phyloP scores from a whole-genome alignment of 2,113 vertebrate genomes.

The Strigops habroptila region DNA sequence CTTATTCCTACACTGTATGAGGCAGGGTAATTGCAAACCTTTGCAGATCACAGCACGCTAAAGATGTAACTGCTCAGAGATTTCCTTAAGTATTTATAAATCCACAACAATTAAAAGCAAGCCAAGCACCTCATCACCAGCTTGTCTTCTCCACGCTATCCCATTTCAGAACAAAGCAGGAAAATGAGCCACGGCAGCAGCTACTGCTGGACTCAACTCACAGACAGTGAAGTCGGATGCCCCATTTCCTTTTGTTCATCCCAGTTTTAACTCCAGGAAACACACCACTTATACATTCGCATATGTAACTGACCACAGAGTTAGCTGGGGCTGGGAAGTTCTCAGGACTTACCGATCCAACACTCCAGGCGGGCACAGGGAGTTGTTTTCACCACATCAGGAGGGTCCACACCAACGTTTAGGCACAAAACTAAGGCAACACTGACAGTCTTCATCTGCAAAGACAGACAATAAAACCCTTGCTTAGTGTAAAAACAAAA shows the following conservation, averaged over 20 bases:
- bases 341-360: conserved; percentile 88
- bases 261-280: neutral
- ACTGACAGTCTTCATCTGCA: conserved; percentile 99
- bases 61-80: neutral
- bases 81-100: neutral
- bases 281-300: no score
- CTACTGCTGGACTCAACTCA: neutral
- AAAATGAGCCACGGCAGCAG: neutral
- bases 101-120: neutral
- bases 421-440: conserved; percentile 96
- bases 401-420: conserved; percentile 96
- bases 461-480: neutral
- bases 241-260: neutral
- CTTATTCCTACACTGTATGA: neutral
- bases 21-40: neutral
- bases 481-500: neutral
- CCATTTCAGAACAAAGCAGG: neutral
- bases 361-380: conserved; percentile 95
- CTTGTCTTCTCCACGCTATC: neutral
- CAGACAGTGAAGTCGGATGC: neutral
- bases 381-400: conserved; percentile 97
- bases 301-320: neutral
- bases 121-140: neutral
- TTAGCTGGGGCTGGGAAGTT: neutral
- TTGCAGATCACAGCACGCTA: neutral